phyloP scores from a whole-genome alignment of 1,140 invertebrate species.

The Goniozus legneri region DNA sequence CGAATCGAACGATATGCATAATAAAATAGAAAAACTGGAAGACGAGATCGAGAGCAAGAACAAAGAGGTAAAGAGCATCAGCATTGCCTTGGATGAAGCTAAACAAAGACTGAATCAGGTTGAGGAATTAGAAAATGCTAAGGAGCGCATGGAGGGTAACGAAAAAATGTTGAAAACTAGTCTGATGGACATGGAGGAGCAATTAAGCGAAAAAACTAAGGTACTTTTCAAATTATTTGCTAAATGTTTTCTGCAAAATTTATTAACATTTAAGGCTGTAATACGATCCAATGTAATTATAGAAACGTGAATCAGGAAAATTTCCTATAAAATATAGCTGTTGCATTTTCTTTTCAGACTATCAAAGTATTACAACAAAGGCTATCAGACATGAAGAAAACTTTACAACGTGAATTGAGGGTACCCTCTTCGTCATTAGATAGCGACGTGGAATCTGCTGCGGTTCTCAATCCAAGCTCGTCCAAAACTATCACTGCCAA shows the following conservation, averaged over 20 bases:
- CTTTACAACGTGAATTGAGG: conserved; percentile 80
- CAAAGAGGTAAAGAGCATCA: conserved; percentile 56
- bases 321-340: too few species aligned
- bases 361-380: conserved; percentile 85
- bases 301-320: background rate
- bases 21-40: conserved; percentile 40
- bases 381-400: conserved; percentile 85
- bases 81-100: conserved; percentile 49
- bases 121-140: conserved; percentile 46
- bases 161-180: conserved; percentile 61
- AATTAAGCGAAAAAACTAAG: conserved; percentile 66
- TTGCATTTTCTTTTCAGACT: conserved; percentile 60
- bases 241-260: background rate
- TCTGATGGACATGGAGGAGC: conserved; percentile 67
- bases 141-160: conserved; percentile 48
- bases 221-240: conserved; percentile 19
- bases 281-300: background rate
- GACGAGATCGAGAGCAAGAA: conserved; percentile 33
- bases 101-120: conserved; percentile 52
- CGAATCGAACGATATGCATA: conserved; percentile 53
- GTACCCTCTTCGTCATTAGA: conserved; percentile 49
- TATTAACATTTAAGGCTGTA: background rate
- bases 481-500: conserved; percentile 56
- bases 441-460: conserved; percentile 37
- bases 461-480: conserved; percentile 55